Base-by-base conservation (phyloP, 2,888 invertebrate genomes). In the Exephanes ischioxanthus region DNA sequence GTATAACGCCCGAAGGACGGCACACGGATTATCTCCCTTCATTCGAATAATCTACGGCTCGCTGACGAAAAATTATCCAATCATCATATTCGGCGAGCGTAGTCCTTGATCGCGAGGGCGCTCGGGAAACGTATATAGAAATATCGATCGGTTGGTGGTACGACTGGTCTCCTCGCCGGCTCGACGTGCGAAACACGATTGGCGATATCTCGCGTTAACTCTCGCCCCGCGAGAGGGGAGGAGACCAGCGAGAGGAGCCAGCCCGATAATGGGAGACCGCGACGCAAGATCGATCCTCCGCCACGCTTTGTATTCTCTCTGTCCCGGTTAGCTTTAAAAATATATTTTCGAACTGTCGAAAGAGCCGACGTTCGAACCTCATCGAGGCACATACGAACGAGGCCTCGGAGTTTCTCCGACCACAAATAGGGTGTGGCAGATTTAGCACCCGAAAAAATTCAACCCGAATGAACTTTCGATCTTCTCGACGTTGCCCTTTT, bases 401-500 rank as follows among this genome's bases (percentile, higher is more conserved):
- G 9, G 9, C 26, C 14, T 11, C 58, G 53, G 61, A 67, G 76
- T 55, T 78, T 78, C 70, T 22, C 79, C 72, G 84, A 83, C 75
- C 73, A 82, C 85, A 77, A 88, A 86, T 87, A 88, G 88, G 88
- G 88, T 88, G 88, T 88, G 88, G 88, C 88, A 86, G 85, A 87
- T 83, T 83, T 83, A 78, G 86, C 75, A 80, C 71, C 81, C 86
- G 85, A 85, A 68, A 85, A 77, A 84, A 83, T 80, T 78, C 83
- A 83, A 78, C 67, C 72, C 80, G 75, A 73, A 48, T 16, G 45
- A 22, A 68, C 67, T 68, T 45, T 26, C 16, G 53, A 22, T 2
- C 30, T 58, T 55, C 22, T 11, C 30, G 14, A 26, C 48, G 45
- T 2, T 9, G 9, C 22, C 16, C 14, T 3, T 22, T 48, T 66